These are phyloP conservation scores for Penaeus monodon DNA, from an alignment of 2,888 invertebrate genomes.

Conservation along the genomic window DNA sequence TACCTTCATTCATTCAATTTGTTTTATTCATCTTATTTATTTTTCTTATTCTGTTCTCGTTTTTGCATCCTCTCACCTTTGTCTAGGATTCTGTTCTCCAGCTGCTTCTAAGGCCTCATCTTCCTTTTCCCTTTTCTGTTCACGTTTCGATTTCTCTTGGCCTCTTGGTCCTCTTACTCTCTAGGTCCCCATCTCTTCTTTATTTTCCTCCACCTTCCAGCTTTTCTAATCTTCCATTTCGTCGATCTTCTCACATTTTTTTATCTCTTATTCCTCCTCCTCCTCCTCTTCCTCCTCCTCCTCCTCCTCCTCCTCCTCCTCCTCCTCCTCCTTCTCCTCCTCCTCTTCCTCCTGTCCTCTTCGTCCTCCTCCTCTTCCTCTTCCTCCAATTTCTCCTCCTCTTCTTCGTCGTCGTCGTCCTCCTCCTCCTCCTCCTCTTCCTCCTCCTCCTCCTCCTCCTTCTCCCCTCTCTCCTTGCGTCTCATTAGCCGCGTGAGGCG, in stretches of 20 bases:
- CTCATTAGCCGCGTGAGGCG: conserved; percentile 54
- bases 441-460: conserved; percentile 12
- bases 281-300: not conserved
- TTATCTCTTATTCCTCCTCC: not conserved
- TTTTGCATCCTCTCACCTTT: too few relatives aligned
- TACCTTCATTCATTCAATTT: too few relatives aligned
- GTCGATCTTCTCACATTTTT: not conserved
- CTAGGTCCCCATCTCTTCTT: not conserved
- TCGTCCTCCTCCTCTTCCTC: not conserved
- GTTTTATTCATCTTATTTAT: too few relatives aligned
- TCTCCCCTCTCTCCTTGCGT: conserved; percentile 30
- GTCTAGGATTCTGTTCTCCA: too few relatives aligned
- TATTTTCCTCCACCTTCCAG: not conserved
- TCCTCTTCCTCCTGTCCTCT: not conserved
- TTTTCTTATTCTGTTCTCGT: too few relatives aligned
- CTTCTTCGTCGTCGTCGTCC: not conserved
- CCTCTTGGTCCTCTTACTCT: not conserved
- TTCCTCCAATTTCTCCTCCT: too few relatives aligned
- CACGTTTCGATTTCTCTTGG: not conserved
- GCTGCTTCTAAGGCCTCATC: too few relatives aligned
- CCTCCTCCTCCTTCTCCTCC: not conserved
- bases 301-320: not conserved
- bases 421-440: not conserved
- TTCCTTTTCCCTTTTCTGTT: too few relatives aligned
- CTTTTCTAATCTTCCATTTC: too few relatives aligned